Base-by-base conservation (phyloP, 1,140 invertebrate genomes). In the Plectus sambesii region DNA sequence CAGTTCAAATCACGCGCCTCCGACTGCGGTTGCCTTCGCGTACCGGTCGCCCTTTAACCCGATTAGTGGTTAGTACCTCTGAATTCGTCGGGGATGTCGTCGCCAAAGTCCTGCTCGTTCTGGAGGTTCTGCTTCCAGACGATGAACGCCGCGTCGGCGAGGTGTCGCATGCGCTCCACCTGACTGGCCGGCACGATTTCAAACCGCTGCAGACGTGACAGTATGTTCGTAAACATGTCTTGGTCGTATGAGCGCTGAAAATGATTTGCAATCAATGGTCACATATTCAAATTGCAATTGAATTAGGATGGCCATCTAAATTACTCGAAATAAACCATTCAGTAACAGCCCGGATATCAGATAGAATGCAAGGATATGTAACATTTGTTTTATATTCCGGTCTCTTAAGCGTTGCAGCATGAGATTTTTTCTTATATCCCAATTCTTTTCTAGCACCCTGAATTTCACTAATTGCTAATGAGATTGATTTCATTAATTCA, bases 71-170 rank as follows among this genome's bases (percentile, higher is more conserved):
- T 38, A 46, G 59, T 59, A 79, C 79, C 79, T 73, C 82, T 82
- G 70, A 93, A 97, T 72, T 96, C 89, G 57, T 97, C 90, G 0
- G 92, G 92, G 35, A 88, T 87, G 70, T 97, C 89, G 24, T 94
- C 89, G 53, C 89, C 85, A 20, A 67, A 65, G 15, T 57, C 52
- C 24, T 61, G 52, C 25, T 63, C 86, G 82, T 56, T 79, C 54
- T 84, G 81, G 63, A 83, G 79, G 73, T 93, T 93, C 51, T 82
- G 80, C 49, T 84, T 77, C 62, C 80, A 74, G 51, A 88, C 81
- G 54, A 82, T 75, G 56, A 83, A 79, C 3, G 88, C 86, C 66
- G 81, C 81, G 42, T 80, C 77, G 3, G 83, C 81, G 12, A 98
- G 76, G 22, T 77, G 75, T 61, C 79, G 76, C 29, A 49, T 53